Evolutionary conservation across 2,113 vertebrate genomes (phyloP).

Genomic region (Phaethon lepturus): DNA sequence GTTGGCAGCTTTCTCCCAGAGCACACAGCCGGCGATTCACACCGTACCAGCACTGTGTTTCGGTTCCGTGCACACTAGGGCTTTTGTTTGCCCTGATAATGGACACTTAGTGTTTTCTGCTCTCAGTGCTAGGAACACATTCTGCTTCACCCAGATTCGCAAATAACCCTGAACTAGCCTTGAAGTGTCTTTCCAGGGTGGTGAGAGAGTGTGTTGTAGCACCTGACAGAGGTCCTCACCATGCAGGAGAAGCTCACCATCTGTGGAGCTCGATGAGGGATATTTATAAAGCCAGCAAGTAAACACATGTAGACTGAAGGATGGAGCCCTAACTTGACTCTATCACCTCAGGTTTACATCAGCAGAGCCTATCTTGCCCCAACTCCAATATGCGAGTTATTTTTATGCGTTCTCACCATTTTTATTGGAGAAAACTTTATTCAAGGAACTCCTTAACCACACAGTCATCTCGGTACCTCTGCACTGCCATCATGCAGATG

Average conservation of each 20-base stretch:
- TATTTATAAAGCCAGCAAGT: background rate
- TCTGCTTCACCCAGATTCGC: background rate
- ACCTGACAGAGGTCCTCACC: background rate
- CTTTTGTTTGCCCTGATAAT: slow-evolving; percentile 63
- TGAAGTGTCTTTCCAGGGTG: background rate
- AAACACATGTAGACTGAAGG: background rate
- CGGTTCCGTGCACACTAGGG: slow-evolving; percentile 9
- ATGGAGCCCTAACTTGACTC: background rate
- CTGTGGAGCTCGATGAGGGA: background rate
- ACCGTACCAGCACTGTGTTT: background rate
- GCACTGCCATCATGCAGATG: background rate
- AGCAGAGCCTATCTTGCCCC: background rate
- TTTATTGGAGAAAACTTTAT: background rate
- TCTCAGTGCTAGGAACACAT: background rate
- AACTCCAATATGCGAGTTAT: accelerated
- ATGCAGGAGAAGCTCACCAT: background rate
- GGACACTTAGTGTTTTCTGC: slow-evolving; percentile 37
- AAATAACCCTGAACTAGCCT: background rate
- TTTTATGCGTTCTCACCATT: background rate
- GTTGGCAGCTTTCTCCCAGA: background rate
- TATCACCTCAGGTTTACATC: background rate
- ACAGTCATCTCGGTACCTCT: background rate
- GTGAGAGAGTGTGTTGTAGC: background rate
- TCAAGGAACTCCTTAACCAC: background rate
- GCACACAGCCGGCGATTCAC: slow-evolving; percentile 9